Evolutionary conservation across 2,888 invertebrate species (phyloP), one percentile per base, ranked within the genome.

Genomic region (Nebria brevicollis): DNA sequence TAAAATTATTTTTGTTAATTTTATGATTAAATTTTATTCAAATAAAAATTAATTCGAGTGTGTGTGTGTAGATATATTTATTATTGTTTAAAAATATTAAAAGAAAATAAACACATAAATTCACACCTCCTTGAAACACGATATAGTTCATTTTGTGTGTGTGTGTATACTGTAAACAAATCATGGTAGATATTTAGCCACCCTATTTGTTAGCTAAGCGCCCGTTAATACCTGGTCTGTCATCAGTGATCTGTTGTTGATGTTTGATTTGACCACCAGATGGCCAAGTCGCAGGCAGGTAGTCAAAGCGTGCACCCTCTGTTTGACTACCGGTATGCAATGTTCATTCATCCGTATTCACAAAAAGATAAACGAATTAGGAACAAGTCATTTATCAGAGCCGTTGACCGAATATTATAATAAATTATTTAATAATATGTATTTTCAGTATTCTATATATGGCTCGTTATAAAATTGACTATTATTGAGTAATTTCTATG

Each of bases 161-260:
- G 34, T 70, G 20, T 70, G 26, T 10, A 7, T 26, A 70, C 70
- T 70, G 70, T 11, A 70, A 70, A 70, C 70, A 70, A 34, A 70
- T 70, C 20, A 34, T 70, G 70, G 7, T 70, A 70, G 1, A 26
- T 64, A 75, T 65, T 65, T 75, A 64, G 65, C 8, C 75, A 75
- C 75, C 75, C 75, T 75, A 75, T 75, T 26, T 75, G 54, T 75
- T 75, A 75, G 15, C 75, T 75, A 75, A 65, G 10, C 26, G 26
- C 2, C 65, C 15, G 64, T 26, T 75, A 26, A 65, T 65, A 66
- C 64, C 75, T 75, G 75, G 64, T 34, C 26, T 75, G 75, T 75
- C 75, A 75, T 66, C 75, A 75, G 66, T 20, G 20, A 20, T 34
- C 65, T 20, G 20, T n/a, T 34, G 26, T 25, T 42, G 42, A 34